These are phyloP conservation scores for Panonychus citri DNA, from an alignment of 1,140 invertebrate genomes.

Conservation along the genomic window DNA sequence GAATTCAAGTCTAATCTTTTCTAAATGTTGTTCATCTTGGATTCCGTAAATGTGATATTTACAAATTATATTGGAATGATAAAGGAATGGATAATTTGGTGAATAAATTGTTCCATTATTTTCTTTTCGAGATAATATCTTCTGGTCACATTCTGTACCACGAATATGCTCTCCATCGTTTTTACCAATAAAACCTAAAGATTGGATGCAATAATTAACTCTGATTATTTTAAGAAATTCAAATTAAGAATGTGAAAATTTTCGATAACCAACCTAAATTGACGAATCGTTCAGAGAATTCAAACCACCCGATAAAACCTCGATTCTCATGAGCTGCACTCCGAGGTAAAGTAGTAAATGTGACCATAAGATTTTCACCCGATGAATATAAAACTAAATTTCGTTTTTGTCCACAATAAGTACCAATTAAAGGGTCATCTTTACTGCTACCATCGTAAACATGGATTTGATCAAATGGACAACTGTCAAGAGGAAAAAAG, in stretches of 20 bases:
- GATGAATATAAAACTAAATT: constrained; percentile 85
- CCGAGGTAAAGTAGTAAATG: constrained; percentile 64
- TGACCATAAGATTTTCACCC: constrained; percentile 58
- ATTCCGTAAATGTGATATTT: constrained; percentile 93
- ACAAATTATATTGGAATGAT: constrained; percentile 80
- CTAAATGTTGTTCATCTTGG: constrained; percentile 79
- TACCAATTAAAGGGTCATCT: constrained; percentile 66
- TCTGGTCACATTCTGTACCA: constrained; percentile 89
- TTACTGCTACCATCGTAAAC: constrained; percentile 79
- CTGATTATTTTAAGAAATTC: too few relatives aligned
- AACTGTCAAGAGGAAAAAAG: constrained; percentile 34
- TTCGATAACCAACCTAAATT: constrained; percentile 69
- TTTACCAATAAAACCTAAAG: constrained; percentile 63
- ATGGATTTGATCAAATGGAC: constrained; percentile 91
- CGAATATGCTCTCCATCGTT: constrained; percentile 72
- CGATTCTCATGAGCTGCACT: constrained; percentile 76
- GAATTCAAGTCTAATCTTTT: constrained; percentile 69
- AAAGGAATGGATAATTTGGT: constrained; percentile 81
- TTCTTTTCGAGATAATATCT: constrained; percentile 76
- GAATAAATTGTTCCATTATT: constrained; percentile 71
- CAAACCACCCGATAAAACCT: constrained; percentile 82
- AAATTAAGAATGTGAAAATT: too few relatives aligned
- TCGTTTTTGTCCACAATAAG: constrained; percentile 90
- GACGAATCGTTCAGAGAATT: constrained; percentile 87
- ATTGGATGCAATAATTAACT: neutral